Evolutionary conservation across 2,113 vertebrate species (phyloP), one percentile per base, ranked within the genome.

Genomic region (Rhadina sibilatrix): DNA sequence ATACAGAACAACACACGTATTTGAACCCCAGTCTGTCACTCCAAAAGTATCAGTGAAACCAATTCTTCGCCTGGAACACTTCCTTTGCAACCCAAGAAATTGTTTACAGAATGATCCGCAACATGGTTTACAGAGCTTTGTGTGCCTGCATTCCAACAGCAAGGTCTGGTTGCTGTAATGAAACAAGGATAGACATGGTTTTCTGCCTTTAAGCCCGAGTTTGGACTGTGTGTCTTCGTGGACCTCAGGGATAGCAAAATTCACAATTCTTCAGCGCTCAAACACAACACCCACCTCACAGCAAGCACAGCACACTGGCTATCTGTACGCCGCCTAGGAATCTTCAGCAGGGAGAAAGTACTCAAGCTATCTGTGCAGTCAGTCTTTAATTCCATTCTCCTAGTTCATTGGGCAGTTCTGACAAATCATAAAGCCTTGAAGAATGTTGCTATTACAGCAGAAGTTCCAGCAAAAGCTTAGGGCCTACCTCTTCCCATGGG

Each of bases 1-100:
- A 57, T 22, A 57, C 6, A 49, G 37, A 92, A 19, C 31, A 77
- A 57, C 13, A 18, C 0, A 3, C 0, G 0, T 3, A 28, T 57
- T 15, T 72, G 59, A 91, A 69, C 59, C 15, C 20, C 40, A 56
- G 23, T 12, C 12, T 49, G 33, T 20, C 40, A 74, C 21, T 31
- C 15, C 24, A 28, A 4, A 87, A 75, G 18, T 11, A 56, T 19
- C 54, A 69, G 10, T 17, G 50, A 77, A 61, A 15, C 17, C 7
- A 10, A 31, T n/a, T 40, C 28, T 72, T 89, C 68, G 46, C 12
- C 19, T 49, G 33, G 8, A 89, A 63, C 6, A 6, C 15, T 38
- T 72, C n/a, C 40, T 60, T 22, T 65, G 33, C 63, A 64, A 79
- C 46, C 35, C 69, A 50, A 57, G 37, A 27, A 78, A 74, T 0